phyloP scores from a whole-genome alignment of 2,888 invertebrate genomes.

The Conomelus anceps region DNA sequence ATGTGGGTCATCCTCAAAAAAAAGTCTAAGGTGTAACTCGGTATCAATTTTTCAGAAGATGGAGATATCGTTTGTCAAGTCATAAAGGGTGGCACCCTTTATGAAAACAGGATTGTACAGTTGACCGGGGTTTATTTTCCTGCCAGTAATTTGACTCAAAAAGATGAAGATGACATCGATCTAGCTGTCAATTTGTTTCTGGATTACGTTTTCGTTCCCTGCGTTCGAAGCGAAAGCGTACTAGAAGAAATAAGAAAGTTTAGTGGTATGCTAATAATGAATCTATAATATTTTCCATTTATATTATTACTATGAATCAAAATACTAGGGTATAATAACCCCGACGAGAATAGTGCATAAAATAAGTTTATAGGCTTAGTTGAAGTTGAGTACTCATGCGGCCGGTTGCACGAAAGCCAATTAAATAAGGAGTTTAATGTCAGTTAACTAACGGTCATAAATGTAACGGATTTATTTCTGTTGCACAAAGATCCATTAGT shows the following conservation, averaged over 20 bases:
- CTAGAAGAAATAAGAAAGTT: slow-evolving; percentile 33
- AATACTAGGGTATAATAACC: too few species aligned
- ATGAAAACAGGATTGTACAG: neutral
- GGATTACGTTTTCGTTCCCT: slow-evolving; percentile 39
- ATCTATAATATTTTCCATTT: neutral
- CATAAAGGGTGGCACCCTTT: neutral
- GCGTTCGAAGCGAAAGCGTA: slow-evolving; percentile 31
- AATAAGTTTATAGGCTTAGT: too few species aligned
- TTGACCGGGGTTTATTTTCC: neutral
- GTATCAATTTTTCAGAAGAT: slow-evolving; percentile 38
- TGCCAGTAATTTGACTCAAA: neutral
- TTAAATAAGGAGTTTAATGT: too few species aligned
- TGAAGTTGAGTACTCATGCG: too few species aligned
- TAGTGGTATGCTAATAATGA: slow-evolving; percentile 29
- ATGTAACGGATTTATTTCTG: too few species aligned
- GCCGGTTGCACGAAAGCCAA: too few species aligned
- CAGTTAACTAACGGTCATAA: too few species aligned
- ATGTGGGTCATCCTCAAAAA: too few species aligned
- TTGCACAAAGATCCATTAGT: too few species aligned
- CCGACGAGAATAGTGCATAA: too few species aligned
- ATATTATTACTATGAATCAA: neutral
- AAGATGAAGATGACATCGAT: slow-evolving; percentile 40
- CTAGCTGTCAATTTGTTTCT: slow-evolving; percentile 36
- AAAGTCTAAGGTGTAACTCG: neutral
- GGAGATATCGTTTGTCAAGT: slow-evolving; percentile 47